These are phyloP conservation scores for Nomada goodeniana DNA, from an alignment of 2,888 invertebrate genomes.

Conservation along the genomic window DNA sequence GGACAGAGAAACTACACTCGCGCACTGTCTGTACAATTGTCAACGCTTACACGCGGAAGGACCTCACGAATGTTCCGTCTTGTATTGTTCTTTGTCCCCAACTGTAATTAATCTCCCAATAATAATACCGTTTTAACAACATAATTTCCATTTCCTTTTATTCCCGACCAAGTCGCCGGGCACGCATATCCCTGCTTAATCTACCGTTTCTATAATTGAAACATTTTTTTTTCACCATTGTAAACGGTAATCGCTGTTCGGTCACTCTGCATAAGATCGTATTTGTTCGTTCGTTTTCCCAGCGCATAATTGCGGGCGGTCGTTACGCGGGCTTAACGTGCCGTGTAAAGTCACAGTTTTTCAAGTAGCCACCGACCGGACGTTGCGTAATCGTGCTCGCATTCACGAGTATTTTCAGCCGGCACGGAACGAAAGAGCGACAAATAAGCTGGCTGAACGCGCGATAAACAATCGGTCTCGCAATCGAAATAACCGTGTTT, in stretches of 20 bases:
- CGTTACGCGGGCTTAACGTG: constrained; percentile 76
- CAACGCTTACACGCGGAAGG: not conserved
- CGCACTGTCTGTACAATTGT: not conserved
- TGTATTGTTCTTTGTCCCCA: not conserved
- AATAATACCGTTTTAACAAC: no score
- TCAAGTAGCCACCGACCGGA: constrained; percentile 72
- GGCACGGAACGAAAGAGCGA: constrained; percentile 40
- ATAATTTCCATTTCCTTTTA: no score
- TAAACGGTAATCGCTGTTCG: not conserved
- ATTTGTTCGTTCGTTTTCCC: constrained; percentile 53
- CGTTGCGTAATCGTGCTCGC: constrained; percentile 75
- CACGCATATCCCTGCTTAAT: no score
- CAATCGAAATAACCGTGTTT: constrained; percentile 10
- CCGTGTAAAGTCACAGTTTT: constrained; percentile 80
- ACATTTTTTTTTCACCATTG: not conserved
- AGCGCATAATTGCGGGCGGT: constrained; percentile 78
- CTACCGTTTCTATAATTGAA: not conserved
- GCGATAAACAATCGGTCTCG: constrained; percentile 23
- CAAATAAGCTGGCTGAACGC: constrained; percentile 22
- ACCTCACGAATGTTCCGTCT: no score
- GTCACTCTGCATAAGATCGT: constrained; percentile 14
- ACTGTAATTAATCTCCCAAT: no score
- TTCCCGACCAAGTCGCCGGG: no score
- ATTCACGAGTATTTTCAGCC: constrained; percentile 49
- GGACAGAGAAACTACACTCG: not conserved